Evolutionary conservation across 2,888 invertebrate species (phyloP).

Genomic region (Sminthurinus aureus): DNA sequence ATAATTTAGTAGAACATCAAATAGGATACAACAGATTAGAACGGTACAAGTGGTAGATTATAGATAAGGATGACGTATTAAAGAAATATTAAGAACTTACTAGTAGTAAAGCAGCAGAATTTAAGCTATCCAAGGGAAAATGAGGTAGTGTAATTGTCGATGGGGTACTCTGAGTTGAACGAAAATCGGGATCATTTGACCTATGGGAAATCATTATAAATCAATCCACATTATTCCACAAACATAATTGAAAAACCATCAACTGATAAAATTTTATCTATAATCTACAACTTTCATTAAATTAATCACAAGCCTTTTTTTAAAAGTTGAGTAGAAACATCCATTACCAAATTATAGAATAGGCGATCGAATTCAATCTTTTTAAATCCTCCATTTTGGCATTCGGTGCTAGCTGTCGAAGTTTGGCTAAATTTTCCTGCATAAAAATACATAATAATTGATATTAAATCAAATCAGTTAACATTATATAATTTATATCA

Average conservation of each 20-base stretch:
- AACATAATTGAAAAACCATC: too few relatives aligned
- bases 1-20: not conserved
- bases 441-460: not conserved
- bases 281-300: too few relatives aligned
- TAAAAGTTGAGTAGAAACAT: too few relatives aligned
- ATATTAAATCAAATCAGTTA: too few relatives aligned
- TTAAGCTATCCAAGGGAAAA: constrained; percentile 86
- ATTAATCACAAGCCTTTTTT: too few relatives aligned
- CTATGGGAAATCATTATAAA: constrained; percentile 62
- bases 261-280: too few relatives aligned
- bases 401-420: constrained; percentile 67
- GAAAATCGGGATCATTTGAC: constrained; percentile 73
- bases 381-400: constrained; percentile 69
- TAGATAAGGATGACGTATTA: not conserved
- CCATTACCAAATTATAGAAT: constrained; percentile 70
- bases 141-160: constrained; percentile 75
- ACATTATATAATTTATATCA: too few relatives aligned
- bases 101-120: constrained; percentile 73
- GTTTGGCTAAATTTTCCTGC: constrained; percentile 69
- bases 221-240: too few relatives aligned
- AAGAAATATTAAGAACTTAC: constrained; percentile 65
- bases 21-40: not conserved
- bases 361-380: constrained; percentile 77
- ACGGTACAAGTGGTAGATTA: not conserved
- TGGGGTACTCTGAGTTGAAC: constrained; percentile 47